phyloP scores from a whole-genome alignment of 2,797 vertebrate species.

The Myiothlypis coronata region DNA sequence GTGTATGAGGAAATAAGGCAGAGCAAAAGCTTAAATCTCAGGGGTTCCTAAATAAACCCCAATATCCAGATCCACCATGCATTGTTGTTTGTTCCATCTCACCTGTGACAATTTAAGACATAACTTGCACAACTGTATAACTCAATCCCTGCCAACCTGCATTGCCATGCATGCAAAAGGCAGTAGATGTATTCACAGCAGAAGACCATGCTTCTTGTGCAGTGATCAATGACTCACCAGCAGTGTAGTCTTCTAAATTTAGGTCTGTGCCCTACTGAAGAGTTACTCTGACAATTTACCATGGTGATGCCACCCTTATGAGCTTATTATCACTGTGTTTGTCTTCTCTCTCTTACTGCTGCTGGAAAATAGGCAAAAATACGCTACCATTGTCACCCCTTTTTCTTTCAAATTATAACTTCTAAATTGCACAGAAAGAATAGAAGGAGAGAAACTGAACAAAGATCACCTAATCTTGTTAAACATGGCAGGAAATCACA shows the following conservation, averaged over 20 bases:
- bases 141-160: accelerated
- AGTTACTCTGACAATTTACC: slow-evolving; percentile 54
- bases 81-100: background rate
- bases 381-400: background rate
- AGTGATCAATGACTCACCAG: slow-evolving; percentile 41
- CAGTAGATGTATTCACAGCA: background rate
- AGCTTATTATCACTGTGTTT: slow-evolving; percentile 18
- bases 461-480: slow-evolving; percentile 2
- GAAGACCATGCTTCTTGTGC: background rate
- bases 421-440: background rate
- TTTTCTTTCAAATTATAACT: background rate
- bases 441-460: background rate
- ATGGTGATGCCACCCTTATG: slow-evolving; percentile 43
- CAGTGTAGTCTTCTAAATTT: slow-evolving; percentile 44
- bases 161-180: background rate
- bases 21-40: background rate
- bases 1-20: background rate
- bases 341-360: background rate
- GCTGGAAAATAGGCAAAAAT: background rate
- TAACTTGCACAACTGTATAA: background rate
- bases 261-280: slow-evolving; percentile 1
- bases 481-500: background rate
- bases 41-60: background rate
- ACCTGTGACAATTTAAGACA: background rate
- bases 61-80: background rate